Evolutionary conservation across 2,888 invertebrate genomes (phyloP), one percentile per base, ranked within the genome.

Genomic region (Rugalucina vietnamica): DNA sequence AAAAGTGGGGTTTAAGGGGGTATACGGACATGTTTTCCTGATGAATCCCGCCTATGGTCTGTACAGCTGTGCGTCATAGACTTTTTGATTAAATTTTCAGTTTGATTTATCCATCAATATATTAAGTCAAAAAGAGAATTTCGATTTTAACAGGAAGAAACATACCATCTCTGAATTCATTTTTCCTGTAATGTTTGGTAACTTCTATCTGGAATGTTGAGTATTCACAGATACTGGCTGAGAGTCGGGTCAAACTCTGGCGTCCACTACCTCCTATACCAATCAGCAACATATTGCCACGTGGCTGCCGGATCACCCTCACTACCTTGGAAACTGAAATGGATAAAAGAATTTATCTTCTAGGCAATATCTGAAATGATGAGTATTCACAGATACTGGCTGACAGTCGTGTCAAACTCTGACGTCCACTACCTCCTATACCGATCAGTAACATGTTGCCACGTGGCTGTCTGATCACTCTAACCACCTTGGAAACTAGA

Each of bases 241-340:
- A 97, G 5, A 98, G 95, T 34, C 97, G 96, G 0, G 97, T 96
- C 87, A 98, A 95, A 49, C 97, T 97, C 94, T 97, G 97, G 14
- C 98, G 96, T 0, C 98, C 98, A 83, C 97, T 97, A 0, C 98
- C 98, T 89, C 97, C 97, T 82, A 98, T 97, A 43, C 98, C 98
- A 50, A 98, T 97, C 84, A 98, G 96, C 24, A 98, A 95, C 96
- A 97, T 96, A 94, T 98, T 97, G 0, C 98, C 98, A 18, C 97
- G 95, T 0, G 97, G 97, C 93, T 96, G 98, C 0, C 98, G 97
- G 79, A 98, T 96, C 39, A 98, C 97, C 65, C 98, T 96, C 34
- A 97, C 97, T 83, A 98, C 97, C 87, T 97, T 96, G 84, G 97
- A 97, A 78, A 98, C 96, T 95, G 91, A 1, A 89, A 89, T 43